These are phyloP conservation scores for Caretta caretta DNA, from an alignment of 2,113 vertebrate genomes.

Conservation along the genomic window DNA sequence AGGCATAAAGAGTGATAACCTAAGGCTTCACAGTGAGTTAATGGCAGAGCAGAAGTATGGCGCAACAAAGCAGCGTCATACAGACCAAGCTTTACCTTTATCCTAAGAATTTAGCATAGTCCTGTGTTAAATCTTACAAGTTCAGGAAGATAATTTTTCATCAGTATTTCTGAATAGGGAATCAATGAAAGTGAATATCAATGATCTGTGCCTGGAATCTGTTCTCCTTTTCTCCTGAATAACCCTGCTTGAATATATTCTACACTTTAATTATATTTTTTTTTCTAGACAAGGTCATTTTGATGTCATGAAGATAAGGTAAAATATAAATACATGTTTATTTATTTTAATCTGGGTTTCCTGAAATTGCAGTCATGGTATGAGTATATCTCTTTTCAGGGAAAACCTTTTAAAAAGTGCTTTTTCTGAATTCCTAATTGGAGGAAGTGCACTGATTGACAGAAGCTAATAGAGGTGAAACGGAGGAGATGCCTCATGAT, in stretches of 20 bases:
- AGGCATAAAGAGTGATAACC: background rate
- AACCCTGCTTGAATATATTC: background rate
- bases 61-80: background rate
- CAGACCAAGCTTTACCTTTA: background rate
- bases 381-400: background rate
- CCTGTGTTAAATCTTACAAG: background rate
- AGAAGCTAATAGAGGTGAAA: conserved; percentile 27
- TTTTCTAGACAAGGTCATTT: background rate
- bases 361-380: background rate
- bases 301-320: background rate
- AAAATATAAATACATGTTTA: fast-evolving
- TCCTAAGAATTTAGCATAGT: background rate
- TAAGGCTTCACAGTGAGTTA: background rate
- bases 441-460: background rate
- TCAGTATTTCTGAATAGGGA: background rate
- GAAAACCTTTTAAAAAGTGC: background rate
- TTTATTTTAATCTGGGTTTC: background rate
- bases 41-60: background rate
- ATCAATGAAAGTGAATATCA: background rate
- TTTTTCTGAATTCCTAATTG: background rate
- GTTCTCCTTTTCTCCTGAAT: background rate
- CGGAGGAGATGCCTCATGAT: background rate
- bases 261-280: background rate
- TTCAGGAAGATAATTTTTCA: background rate
- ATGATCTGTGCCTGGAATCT: background rate